phyloP scores from a whole-genome alignment of 2,797 vertebrate genomes.

The Thalassophryne amazonica region DNA sequence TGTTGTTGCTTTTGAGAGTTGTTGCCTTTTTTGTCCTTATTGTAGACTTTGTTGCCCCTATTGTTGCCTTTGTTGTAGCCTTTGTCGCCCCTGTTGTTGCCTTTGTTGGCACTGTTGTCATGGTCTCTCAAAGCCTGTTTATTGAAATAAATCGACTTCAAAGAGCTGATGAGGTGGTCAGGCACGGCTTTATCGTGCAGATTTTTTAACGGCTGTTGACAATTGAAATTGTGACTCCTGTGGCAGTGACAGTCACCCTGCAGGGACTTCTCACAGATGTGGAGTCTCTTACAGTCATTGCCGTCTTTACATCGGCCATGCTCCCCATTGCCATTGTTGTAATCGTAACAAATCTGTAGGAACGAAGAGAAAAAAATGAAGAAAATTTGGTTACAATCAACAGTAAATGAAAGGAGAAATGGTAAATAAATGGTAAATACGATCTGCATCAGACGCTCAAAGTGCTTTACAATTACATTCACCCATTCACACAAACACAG shows the following conservation, averaged over 20 bases:
- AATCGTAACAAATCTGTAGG: conserved; percentile 65
- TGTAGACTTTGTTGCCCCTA: not conserved
- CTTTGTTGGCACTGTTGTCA: not conserved
- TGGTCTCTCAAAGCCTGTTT: conserved; percentile 32
- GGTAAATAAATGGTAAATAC: too few relatives aligned
- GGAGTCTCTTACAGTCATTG: conserved; percentile 54
- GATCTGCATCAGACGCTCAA: too few relatives aligned
- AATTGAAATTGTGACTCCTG: conserved; percentile 57
- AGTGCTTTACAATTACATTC: too few relatives aligned
- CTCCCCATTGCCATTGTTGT: conserved; percentile 66
- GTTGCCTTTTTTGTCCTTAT: not conserved
- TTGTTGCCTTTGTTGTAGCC: not conserved
- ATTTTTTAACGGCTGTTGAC: conserved; percentile 49
- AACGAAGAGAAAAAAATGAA: not conserved
- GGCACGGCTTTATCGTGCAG: conserved; percentile 48
- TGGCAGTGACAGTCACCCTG: conserved; percentile 46
- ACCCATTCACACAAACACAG: too few relatives aligned
- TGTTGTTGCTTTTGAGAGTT: rapidly evolving
- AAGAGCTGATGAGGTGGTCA: conserved; percentile 11
- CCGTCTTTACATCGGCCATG: conserved; percentile 52
- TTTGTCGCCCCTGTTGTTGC: not conserved
- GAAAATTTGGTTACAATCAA: not conserved
- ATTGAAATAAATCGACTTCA: conserved; percentile 63
- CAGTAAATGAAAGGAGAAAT: too few relatives aligned
- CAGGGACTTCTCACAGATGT: conserved; percentile 68